Conservation (phyloP, 2,888 invertebrate genomes). For the Tetramorium bicarinatum region DNA sequence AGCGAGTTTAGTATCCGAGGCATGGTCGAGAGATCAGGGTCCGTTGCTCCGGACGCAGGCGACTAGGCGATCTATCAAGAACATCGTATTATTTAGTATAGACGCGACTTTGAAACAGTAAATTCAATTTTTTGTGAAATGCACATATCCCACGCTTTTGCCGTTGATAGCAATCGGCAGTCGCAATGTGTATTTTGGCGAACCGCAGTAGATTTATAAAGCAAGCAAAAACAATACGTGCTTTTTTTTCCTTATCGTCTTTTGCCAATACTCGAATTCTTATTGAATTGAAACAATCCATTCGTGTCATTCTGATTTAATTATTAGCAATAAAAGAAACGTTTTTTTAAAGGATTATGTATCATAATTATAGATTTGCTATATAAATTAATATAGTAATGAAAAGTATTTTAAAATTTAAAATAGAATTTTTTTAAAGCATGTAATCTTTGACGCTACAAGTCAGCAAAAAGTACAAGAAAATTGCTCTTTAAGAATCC, state of each 20-base stretch:
- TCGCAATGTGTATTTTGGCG: not conserved
- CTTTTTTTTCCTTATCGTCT: not conserved
- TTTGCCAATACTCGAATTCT: not conserved
- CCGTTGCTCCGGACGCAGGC: constrained; percentile 36
- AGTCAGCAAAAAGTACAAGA: not conserved
- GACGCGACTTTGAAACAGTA: not conserved
- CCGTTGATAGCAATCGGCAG: not conserved
- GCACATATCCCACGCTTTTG: not conserved
- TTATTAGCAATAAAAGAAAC: not conserved
- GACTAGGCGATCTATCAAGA: constrained; percentile 58
- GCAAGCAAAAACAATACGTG: not conserved
- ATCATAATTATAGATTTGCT: too few species aligned
- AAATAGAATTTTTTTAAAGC: not conserved
- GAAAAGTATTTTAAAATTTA: not conserved
- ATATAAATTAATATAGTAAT: too few species aligned
- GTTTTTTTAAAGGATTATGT: not conserved
- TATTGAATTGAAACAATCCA: not conserved
- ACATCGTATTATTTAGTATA: constrained; percentile 55
- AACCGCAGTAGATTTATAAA: not conserved
- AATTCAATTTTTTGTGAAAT: not conserved
- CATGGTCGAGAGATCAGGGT: constrained; percentile 30
- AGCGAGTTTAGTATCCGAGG: not conserved
- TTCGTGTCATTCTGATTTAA: not conserved
- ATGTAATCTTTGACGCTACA: not conserved
- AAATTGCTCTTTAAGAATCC: not conserved